These are phyloP conservation scores for Hydrophis major DNA, from an alignment of 2,797 vertebrate genomes.

Conservation along the genomic window DNA sequence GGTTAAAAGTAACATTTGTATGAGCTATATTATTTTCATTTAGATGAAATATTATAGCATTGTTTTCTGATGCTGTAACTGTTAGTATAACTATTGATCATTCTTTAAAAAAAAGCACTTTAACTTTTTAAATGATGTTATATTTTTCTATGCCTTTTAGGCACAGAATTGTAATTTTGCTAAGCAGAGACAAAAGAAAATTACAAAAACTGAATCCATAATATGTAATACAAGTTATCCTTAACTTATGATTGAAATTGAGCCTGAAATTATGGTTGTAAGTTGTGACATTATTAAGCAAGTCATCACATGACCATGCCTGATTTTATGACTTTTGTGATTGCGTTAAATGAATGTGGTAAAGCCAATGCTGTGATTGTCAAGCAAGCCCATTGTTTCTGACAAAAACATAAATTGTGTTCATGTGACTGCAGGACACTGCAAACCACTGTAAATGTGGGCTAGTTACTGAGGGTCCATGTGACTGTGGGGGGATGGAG, in stretches of 20 bases:
- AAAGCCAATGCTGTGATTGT: not conserved
- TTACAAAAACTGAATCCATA: not conserved
- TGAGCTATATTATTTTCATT: not conserved
- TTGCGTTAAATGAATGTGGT: not conserved
- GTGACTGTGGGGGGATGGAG: not conserved
- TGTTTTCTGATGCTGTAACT: not conserved
- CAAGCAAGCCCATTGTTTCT: not conserved
- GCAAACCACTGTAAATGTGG: not conserved
- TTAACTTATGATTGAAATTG: not conserved
- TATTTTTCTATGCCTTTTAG: not conserved
- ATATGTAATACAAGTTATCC: not conserved
- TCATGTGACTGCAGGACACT: not conserved
- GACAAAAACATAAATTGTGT: not conserved
- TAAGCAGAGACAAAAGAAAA: not conserved
- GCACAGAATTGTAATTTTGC: not conserved
- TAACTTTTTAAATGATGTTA: not conserved
- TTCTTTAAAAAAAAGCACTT: not conserved
- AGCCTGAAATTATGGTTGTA: not conserved
- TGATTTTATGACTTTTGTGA: not conserved
- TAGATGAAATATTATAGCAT: not conserved
- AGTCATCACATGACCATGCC: not conserved
- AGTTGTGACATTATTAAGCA: not conserved
- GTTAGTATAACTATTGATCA: not conserved
- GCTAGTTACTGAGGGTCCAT: not conserved
- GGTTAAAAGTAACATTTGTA: not conserved